These are phyloP conservation scores for Pammene aurita DNA, from an alignment of 2,888 invertebrate genomes.

Conservation along the genomic window DNA sequence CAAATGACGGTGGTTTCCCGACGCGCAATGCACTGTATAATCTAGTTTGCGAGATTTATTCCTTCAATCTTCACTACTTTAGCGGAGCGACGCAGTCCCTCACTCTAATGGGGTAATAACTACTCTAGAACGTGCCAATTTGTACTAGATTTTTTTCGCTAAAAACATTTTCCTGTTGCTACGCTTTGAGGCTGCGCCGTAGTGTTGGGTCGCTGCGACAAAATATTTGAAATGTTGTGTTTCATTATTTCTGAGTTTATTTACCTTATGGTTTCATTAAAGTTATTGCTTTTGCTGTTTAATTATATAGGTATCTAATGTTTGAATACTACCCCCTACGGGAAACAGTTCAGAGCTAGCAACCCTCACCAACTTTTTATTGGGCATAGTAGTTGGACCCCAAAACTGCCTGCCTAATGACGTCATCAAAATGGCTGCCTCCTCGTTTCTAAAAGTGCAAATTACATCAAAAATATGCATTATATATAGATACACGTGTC, in stretches of 20 bases:
- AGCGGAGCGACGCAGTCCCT: slow-evolving; percentile 58
- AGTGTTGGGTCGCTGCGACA: slow-evolving; percentile 41
- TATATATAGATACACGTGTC: too few relatives aligned
- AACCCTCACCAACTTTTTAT: too few relatives aligned
- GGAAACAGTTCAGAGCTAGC: too few relatives aligned
- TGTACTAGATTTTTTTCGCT: slow-evolving; percentile 64
- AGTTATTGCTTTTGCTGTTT: background rate
- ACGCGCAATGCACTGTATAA: slow-evolving; percentile 48
- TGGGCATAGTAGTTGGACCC: too few relatives aligned
- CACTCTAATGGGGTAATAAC: slow-evolving; percentile 72
- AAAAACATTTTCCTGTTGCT: slow-evolving; percentile 64
- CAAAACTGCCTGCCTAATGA: too few relatives aligned
- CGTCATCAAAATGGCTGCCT: too few relatives aligned
- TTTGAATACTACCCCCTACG: too few relatives aligned
- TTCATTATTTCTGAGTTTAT: slow-evolving; percentile 9
- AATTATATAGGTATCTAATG: too few relatives aligned
- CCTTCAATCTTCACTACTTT: slow-evolving; percentile 63
- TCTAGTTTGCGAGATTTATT: slow-evolving; percentile 62
- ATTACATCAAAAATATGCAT: too few relatives aligned
- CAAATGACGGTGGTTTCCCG: slow-evolving; percentile 36
- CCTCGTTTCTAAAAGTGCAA: too few relatives aligned
- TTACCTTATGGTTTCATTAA: background rate
- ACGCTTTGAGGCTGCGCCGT: slow-evolving; percentile 54
- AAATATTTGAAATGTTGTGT: slow-evolving; percentile 10
- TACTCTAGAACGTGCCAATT: slow-evolving; percentile 70